Conservation (phyloP, 2,888 invertebrate genomes). For the Ornithoptera alexandrae region DNA sequence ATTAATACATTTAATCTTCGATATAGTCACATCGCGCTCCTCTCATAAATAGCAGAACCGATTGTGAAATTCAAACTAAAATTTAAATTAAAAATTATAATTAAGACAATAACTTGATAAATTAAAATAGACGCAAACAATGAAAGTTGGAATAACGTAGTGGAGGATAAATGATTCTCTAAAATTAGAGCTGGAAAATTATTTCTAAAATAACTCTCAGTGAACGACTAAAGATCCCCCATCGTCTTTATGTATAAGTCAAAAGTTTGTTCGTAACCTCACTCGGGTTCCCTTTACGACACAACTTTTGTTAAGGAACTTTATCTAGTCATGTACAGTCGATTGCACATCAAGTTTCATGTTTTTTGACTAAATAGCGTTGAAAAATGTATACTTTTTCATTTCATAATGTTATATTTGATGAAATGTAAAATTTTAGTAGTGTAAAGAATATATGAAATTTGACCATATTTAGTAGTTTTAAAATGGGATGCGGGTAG, state of each 20-base stretch:
- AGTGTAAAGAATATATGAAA: too few relatives aligned
- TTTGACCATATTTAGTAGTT: too few relatives aligned
- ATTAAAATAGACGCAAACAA: not conserved
- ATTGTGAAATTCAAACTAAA: not conserved
- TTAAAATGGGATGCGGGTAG: too few relatives aligned
- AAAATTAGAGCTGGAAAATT: slow-evolving; percentile 7
- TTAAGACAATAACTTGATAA: not conserved
- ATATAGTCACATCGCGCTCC: not conserved
- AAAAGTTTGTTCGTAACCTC: slow-evolving; percentile 24
- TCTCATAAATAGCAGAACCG: not conserved
- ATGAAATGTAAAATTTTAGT: not conserved
- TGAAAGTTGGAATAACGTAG: not conserved
- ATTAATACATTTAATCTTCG: not conserved
- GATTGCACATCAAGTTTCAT: slow-evolving; percentile 17
- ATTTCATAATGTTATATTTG: not conserved
- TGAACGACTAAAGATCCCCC: slow-evolving; percentile 13
- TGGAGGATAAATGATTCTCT: slow-evolving; percentile 5
- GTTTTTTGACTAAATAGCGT: slow-evolving; percentile 4
- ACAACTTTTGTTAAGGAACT: slow-evolving; percentile 19
- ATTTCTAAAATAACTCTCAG: slow-evolving; percentile 9
- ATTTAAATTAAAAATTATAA: not conserved
- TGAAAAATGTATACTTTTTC: not conserved
- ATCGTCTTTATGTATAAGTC: slow-evolving; percentile 21
- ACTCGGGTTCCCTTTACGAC: slow-evolving; percentile 19
- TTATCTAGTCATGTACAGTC: slow-evolving; percentile 15